These are phyloP conservation scores for Pituophis catenifer DNA, from an alignment of 2,113 vertebrate species.

Conservation along the genomic window DNA sequence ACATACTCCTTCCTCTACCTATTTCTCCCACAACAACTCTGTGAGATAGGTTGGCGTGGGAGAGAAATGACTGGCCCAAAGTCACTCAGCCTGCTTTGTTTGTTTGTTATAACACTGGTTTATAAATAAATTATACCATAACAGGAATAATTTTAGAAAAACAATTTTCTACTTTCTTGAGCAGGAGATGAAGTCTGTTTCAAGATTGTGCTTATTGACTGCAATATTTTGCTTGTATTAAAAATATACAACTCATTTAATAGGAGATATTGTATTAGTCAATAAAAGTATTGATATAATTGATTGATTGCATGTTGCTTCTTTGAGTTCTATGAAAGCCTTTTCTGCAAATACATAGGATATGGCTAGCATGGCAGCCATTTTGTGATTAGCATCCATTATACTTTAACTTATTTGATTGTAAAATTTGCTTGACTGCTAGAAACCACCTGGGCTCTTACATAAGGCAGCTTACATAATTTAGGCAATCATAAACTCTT, in stretches of 20 bases:
- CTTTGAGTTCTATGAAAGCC: not conserved
- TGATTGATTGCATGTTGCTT: not conserved
- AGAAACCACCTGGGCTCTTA: not conserved
- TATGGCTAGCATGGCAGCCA: not conserved
- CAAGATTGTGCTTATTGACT: not conserved
- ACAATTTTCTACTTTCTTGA: not conserved
- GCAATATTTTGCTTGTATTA: not conserved
- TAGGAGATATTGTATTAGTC: not conserved
- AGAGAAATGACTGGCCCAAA: not conserved
- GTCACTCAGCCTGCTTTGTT: not conserved
- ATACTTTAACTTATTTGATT: not conserved
- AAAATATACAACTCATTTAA: not conserved
- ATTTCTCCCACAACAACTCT: not conserved
- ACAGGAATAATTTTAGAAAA: not conserved
- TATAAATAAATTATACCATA: not conserved
- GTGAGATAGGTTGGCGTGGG: not conserved
- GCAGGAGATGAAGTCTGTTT: not conserved
- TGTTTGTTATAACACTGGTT: not conserved
- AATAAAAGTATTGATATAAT: not conserved
- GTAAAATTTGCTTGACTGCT: not conserved
- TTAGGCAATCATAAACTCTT: not conserved
- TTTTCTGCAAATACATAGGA: not conserved
- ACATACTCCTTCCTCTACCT: not conserved
- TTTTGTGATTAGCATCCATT: not conserved
- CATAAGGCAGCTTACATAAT: not conserved